These are phyloP conservation scores for Agrenia bidenticulata DNA, from an alignment of 2,888 invertebrate genomes.

Conservation along the genomic window DNA sequence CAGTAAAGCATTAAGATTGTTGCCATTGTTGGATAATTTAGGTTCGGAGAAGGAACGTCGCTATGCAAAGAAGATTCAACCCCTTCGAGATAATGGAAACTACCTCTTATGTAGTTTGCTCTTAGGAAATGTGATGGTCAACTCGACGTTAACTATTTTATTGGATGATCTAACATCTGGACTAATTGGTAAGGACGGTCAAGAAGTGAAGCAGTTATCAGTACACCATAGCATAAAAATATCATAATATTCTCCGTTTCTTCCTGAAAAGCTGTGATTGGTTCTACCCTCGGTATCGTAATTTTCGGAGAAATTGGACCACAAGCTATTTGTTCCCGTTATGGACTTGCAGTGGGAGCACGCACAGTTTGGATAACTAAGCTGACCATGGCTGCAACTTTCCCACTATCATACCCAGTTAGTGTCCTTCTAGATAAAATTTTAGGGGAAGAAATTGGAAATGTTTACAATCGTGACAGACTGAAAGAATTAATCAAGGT, in stretches of 20 bases:
- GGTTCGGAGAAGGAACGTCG: constrained; percentile 62
- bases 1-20: no score
- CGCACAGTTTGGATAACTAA: constrained; percentile 90
- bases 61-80: constrained; percentile 86
- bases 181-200: constrained; percentile 21
- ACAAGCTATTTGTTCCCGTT: constrained; percentile 84
- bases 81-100: constrained; percentile 91
- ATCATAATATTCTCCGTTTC: no score
- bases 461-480: constrained; percentile 92
- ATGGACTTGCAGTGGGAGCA: constrained; percentile 94
- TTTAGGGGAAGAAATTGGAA: constrained; percentile 96
- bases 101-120: constrained; percentile 80
- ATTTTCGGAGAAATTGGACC: constrained; percentile 97
- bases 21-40: neutral
- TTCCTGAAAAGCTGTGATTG: constrained; percentile 76
- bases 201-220: no score
- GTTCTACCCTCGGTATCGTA: constrained; percentile 90
- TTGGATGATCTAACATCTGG: constrained; percentile 93
- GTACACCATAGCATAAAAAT: neutral
- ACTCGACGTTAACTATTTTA: constrained; percentile 94
- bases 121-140: constrained; percentile 87
- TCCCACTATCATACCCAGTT: constrained; percentile 88
- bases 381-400: constrained; percentile 89
- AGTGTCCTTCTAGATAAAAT: constrained; percentile 82
- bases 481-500: constrained; percentile 93